phyloP scores from a whole-genome alignment of 2,888 invertebrate species.

The Drosophila seclusa region DNA sequence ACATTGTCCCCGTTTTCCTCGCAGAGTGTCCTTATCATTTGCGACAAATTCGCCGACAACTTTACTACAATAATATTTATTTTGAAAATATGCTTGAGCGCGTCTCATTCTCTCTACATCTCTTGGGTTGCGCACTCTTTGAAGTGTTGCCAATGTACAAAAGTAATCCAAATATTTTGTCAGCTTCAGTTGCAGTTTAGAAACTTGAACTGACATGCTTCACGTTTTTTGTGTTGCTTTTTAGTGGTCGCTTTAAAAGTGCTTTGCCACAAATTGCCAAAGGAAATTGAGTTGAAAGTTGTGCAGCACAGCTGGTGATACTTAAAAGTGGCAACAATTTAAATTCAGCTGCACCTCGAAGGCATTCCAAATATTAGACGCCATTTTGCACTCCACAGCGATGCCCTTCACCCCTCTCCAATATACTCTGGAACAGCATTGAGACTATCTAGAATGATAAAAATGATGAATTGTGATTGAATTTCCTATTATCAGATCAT shows the following conservation, averaged over 20 bases:
- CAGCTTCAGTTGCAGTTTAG: slow-evolving; percentile 63
- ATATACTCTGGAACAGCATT: background rate
- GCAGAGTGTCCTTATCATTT: slow-evolving; percentile 61
- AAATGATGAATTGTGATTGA: background rate
- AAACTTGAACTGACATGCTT: slow-evolving; percentile 20
- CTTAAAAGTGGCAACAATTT: slow-evolving; percentile 49
- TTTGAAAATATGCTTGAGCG: slow-evolving; percentile 68
- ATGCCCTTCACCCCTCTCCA: background rate
- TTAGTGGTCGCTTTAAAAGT: slow-evolving; percentile 44
- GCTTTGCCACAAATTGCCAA: slow-evolving; percentile 41
- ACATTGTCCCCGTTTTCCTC: slow-evolving; percentile 17
- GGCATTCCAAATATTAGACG: slow-evolving; percentile 44
- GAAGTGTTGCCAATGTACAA: slow-evolving; percentile 68
- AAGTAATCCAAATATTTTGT: slow-evolving; percentile 79
- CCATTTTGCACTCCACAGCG: slow-evolving; percentile 17
- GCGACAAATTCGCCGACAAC: slow-evolving; percentile 69
- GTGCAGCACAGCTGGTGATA: slow-evolving; percentile 18
- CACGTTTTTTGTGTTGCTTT: slow-evolving; percentile 5
- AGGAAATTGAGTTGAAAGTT: slow-evolving; percentile 58
- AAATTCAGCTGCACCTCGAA: slow-evolving; percentile 20
- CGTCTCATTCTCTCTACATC: slow-evolving; percentile 11
- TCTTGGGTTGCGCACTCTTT: slow-evolving; percentile 34
- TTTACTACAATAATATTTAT: slow-evolving; percentile 80
- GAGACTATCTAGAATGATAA: background rate
- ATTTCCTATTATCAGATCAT: background rate